A percentile compares a stretch with the other conserved stretches of the same genome.
These are phyloP conservation scores for Brachypteracias leptosomus DNA, from an alignment of 2,113 vertebrate genomes.

Conservation along the genomic window DNA sequence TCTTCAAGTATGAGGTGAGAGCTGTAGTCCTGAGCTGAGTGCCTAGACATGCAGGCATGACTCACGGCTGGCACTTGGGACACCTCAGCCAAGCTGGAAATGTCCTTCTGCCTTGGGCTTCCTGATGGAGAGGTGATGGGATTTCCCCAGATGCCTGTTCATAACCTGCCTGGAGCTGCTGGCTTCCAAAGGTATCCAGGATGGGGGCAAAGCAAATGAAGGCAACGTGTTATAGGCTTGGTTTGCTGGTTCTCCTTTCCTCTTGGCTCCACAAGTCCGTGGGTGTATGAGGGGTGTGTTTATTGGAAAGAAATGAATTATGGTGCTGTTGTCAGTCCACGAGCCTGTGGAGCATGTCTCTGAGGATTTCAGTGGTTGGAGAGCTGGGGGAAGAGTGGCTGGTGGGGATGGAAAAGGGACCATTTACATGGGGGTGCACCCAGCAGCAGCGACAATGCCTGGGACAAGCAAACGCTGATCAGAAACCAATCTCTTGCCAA, in stretches of 20 bases:
- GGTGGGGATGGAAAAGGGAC: neutral
- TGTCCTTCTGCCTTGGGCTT: neutral
- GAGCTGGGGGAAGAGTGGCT: neutral
- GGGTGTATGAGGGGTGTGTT: neutral
- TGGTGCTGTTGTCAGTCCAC: neutral
- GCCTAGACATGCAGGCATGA: rapidly evolving
- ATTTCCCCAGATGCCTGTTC: neutral
- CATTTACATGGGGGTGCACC: rapidly evolving
- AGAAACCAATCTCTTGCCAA: neutral
- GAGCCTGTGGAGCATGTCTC: neutral
- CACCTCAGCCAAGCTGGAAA: neutral
- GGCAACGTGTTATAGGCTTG: rapidly evolving
- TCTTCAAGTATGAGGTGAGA: neutral
- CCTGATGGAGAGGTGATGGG: neutral
- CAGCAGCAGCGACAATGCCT: neutral
- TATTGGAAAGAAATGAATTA: neutral
- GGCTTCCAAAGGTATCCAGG: too few relatives aligned
- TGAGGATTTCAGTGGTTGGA: rapidly evolving
- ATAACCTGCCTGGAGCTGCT: rapidly evolving
- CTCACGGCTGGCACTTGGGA: neutral
- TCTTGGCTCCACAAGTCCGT: rapidly evolving
- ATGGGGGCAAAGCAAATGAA: neutral
- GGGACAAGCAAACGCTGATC: neutral
- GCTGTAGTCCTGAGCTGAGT: neutral
- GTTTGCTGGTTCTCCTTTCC: neutral